These are phyloP conservation scores for Ectobius pallidus DNA, from an alignment of 2,888 invertebrate genomes.

Conservation along the genomic window DNA sequence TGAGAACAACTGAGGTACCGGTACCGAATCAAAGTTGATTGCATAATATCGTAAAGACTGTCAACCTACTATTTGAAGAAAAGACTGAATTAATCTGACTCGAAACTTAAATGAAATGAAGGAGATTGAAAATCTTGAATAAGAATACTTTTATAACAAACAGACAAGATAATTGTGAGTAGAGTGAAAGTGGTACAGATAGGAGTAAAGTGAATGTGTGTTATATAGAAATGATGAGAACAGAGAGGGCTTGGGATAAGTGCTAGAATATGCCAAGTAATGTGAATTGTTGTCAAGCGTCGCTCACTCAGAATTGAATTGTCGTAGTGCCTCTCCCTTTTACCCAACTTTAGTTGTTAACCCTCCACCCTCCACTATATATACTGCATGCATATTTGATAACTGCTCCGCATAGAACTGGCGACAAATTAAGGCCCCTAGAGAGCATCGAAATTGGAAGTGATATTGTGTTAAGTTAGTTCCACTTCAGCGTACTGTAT, in stretches of 20 bases:
- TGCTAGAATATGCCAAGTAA: slow-evolving; percentile 26
- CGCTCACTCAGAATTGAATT: slow-evolving; percentile 34
- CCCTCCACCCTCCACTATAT: slow-evolving; percentile 19
- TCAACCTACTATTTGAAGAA: too few relatives aligned
- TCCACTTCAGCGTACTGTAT: slow-evolving; percentile 29
- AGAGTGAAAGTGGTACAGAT: neutral
- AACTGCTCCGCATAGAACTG: slow-evolving; percentile 34
- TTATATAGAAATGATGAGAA: slow-evolving; percentile 7
- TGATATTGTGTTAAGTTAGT: slow-evolving; percentile 42
- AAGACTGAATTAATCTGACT: neutral
- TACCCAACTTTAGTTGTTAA: slow-evolving; percentile 30
- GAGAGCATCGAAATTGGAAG: slow-evolving; percentile 42
- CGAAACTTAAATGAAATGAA: neutral
- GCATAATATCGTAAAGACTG: too few relatives aligned
- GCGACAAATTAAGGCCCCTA: slow-evolving; percentile 41
- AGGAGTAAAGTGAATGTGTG: neutral
- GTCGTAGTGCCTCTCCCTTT: slow-evolving; percentile 1
- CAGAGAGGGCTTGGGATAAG: slow-evolving; percentile 1
- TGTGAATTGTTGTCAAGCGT: slow-evolving; percentile 22
- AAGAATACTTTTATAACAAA: neutral
- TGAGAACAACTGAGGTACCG: too few relatives aligned
- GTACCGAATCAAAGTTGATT: too few relatives aligned
- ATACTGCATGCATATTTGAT: slow-evolving; percentile 43
- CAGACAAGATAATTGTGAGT: neutral
- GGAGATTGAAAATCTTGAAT: too few relatives aligned